Percentiles rank a stretch among this genome's conserved stretches.
Conservation (phyloP, 2,113 vertebrate genomes). For the Daphoenositta chrysoptera region DNA sequence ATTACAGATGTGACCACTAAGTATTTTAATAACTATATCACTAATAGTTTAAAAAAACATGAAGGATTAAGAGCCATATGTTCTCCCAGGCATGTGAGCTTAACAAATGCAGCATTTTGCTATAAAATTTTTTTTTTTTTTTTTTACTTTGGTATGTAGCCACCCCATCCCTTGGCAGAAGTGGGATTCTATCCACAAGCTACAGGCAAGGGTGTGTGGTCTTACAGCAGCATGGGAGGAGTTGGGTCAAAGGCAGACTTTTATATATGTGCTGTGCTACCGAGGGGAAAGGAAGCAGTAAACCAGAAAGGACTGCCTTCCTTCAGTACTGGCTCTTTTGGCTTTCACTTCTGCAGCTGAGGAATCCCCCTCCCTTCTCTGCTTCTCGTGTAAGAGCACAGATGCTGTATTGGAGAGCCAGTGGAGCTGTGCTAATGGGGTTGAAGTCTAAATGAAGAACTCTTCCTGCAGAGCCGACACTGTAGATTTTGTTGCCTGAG, state of each 20-base stretch:
- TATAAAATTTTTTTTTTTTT: background rate
- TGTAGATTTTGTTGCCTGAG: background rate
- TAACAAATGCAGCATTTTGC: background rate
- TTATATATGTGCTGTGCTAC: background rate
- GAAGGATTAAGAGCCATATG: background rate
- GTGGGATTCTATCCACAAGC: background rate
- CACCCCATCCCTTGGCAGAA: background rate
- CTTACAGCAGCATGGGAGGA: constrained; percentile 43
- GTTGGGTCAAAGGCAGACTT: constrained; percentile 24
- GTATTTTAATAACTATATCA: background rate
- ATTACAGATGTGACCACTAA: constrained; percentile 14
- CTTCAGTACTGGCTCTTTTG: background rate
- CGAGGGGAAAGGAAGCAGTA: constrained; percentile 11
- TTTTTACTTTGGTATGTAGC: background rate
- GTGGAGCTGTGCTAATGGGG: background rate
- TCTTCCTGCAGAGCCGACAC: accelerated
- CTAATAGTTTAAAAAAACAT: background rate
- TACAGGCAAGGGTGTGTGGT: background rate
- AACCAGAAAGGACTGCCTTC: constrained; percentile 32
- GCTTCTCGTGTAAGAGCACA: background rate
- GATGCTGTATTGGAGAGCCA: background rate
- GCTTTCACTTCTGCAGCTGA: constrained; percentile 13
- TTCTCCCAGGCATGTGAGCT: background rate
- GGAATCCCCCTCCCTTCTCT: background rate
- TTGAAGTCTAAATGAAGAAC: constrained; percentile 12